Evolutionary conservation across 1,140 invertebrate species (phyloP).

Genomic region (Mycetomoellerius zeteki): DNA sequence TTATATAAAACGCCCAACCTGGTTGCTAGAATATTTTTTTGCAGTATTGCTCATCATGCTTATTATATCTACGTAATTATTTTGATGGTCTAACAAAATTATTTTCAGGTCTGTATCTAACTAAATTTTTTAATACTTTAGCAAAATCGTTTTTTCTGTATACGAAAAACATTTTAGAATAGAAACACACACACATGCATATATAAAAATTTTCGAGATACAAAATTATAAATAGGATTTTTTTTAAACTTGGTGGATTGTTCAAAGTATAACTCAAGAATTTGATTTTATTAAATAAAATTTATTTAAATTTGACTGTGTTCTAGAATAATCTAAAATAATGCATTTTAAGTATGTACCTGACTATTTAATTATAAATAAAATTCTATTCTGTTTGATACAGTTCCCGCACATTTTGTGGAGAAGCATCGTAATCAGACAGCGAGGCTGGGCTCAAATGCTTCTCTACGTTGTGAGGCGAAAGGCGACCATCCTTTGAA

Average conservation of each 20-base stretch:
- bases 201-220: not conserved
- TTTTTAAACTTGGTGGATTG: not conserved
- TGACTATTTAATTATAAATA: not conserved
- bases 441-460: slow-evolving; percentile 89
- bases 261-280: not conserved
- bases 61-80: too few species aligned
- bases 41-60: too few species aligned
- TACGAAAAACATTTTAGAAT: not conserved
- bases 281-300: not conserved
- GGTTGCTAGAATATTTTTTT: too few species aligned
- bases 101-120: too few species aligned
- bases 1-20: too few species aligned
- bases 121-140: too few species aligned
- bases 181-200: not conserved
- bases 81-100: too few species aligned
- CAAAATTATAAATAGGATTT: not conserved
- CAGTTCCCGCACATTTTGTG: slow-evolving; percentile 94
- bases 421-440: slow-evolving; percentile 89
- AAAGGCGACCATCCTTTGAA: slow-evolving; percentile 96
- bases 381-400: not conserved
- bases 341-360: not conserved
- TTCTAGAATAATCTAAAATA: not conserved
- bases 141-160: too few species aligned
- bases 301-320: not conserved
- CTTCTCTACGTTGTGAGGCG: slow-evolving; percentile 94